Conservation (phyloP, 1,140 invertebrate species). For the Chironomus striatipennis region DNA sequence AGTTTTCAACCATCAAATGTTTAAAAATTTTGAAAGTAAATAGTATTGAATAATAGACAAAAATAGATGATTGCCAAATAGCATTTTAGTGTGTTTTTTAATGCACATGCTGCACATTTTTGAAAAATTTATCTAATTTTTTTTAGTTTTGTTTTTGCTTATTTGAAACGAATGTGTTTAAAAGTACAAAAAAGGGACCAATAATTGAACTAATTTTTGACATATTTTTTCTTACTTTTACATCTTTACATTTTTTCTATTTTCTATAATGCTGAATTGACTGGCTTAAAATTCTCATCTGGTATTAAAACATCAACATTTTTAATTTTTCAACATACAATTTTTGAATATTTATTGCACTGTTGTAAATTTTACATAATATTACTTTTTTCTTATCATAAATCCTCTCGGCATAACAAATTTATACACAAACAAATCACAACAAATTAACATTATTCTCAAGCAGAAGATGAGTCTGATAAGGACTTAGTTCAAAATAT, state of each 20-base stretch:
- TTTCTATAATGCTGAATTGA: conserved; percentile 22
- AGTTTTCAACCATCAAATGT: too few species aligned
- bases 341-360: background rate
- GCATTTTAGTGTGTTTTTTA: too few species aligned
- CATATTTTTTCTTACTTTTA: conserved; percentile 4
- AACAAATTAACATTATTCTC: background rate
- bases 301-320: background rate
- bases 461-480: conserved; percentile 21
- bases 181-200: background rate
- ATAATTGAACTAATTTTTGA: background rate
- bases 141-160: background rate
- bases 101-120: too few species aligned
- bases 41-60: too few species aligned
- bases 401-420: background rate
- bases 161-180: background rate
- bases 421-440: background rate
- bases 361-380: background rate
- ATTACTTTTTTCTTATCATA: background rate
- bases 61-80: too few species aligned
- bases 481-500: conserved; percentile 19
- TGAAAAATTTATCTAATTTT: background rate
- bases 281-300: conserved; percentile 3
- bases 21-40: too few species aligned
- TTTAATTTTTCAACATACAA: background rate
- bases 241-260: conserved; percentile 5